phyloP scores from a whole-genome alignment of 2,888 invertebrate genomes.

The Campoletis raptor region DNA sequence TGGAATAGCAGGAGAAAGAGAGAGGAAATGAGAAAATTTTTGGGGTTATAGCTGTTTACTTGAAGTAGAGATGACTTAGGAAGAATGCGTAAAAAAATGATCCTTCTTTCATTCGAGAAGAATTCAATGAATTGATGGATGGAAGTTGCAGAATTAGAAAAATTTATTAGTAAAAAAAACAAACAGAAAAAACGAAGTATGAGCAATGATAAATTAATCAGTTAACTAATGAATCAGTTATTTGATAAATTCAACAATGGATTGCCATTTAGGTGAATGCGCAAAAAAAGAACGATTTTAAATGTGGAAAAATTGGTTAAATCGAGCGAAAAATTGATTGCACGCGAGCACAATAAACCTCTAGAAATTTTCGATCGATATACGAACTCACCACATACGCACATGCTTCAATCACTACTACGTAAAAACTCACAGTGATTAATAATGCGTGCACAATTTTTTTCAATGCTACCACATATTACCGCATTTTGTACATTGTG shows the following conservation, averaged over 20 bases:
- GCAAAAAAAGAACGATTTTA: background rate
- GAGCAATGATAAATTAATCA: background rate
- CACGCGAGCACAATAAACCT: constrained; percentile 37
- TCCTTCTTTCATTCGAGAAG: constrained; percentile 1
- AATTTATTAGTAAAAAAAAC: background rate
- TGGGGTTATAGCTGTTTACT: constrained; percentile 11
- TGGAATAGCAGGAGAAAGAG: constrained; percentile 28
- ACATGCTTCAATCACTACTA: background rate
- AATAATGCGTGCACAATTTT: constrained; percentile 1
- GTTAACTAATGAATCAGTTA: background rate
- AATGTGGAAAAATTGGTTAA: constrained; percentile 18
- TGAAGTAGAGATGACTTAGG: constrained; percentile 61
- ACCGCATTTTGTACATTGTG: constrained; percentile 33
- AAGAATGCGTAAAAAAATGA: constrained; percentile 23
- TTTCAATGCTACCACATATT: constrained; percentile 14
- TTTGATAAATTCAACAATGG: background rate
- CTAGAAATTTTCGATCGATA: background rate
- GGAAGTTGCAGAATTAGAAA: no score
- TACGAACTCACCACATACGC: background rate
- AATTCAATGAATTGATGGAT: constrained; percentile 21
- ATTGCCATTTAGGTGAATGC: background rate
- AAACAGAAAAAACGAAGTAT: background rate
- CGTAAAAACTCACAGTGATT: constrained; percentile 13
- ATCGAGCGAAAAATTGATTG: constrained; percentile 55
- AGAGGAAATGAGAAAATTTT: background rate